Conservation (phyloP, 1,140 invertebrate genomes). For the Triops cancriformis region DNA sequence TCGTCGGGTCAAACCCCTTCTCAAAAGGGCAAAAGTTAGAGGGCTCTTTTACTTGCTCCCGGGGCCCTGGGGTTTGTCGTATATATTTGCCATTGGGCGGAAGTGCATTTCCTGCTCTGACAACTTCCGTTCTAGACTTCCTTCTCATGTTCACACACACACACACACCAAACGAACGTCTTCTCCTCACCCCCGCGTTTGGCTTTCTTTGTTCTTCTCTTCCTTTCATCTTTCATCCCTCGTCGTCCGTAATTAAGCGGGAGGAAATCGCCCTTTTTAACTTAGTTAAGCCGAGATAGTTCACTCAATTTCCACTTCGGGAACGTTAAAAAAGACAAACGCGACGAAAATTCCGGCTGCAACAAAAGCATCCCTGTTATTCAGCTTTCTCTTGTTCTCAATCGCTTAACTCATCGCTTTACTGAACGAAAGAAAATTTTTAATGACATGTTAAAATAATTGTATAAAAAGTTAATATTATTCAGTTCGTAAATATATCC, state of each 20-base stretch:
- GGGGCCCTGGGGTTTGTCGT: not conserved
- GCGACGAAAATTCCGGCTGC: no score
- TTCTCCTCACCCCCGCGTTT: not conserved
- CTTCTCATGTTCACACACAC: constrained; percentile 7
- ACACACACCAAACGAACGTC: not conserved
- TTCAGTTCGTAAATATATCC: no score
- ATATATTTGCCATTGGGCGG: constrained; percentile 5
- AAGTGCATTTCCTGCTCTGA: constrained; percentile 13
- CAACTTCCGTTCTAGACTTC: constrained; percentile 2
- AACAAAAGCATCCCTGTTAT: no score
- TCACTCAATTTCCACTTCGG: not conserved
- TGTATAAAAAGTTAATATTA: no score
- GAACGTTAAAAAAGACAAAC: no score
- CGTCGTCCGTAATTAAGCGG: not conserved
- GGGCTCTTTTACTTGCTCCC: not conserved
- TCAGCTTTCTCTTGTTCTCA: no score
- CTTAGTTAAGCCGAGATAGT: not conserved
- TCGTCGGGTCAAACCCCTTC: not conserved
- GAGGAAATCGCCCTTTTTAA: not conserved
- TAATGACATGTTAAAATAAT: no score
- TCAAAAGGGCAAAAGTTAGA: not conserved
- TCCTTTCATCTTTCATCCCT: constrained; percentile 7
- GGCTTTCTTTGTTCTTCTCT: not conserved
- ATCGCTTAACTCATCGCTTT: no score
- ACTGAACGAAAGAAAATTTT: not conserved